Conservation (phyloP, 2,113 vertebrate genomes). For the Ameiurus melas region DNA sequence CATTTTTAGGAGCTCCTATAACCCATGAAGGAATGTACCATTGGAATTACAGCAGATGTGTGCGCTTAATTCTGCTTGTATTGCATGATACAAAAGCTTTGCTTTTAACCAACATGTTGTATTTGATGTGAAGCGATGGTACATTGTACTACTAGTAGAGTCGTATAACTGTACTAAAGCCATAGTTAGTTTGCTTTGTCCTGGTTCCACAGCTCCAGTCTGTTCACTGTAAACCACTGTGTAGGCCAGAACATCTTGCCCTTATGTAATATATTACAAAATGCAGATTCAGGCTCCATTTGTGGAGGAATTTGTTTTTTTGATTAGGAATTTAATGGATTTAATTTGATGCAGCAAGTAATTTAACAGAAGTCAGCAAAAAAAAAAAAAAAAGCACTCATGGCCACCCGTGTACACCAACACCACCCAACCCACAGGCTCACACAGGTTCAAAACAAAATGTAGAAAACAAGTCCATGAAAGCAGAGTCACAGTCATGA, state of each 20-base stretch:
- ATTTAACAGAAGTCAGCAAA: background rate
- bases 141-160: background rate
- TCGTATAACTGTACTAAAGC: background rate
- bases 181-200: background rate
- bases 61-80: background rate
- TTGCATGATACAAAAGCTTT: background rate
- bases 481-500: background rate
- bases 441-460: background rate
- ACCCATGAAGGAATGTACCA: background rate
- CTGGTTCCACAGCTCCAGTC: background rate
- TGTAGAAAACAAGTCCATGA: background rate
- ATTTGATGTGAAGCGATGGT: background rate
- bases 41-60: background rate
- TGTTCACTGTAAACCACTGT: background rate
- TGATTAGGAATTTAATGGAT: background rate
- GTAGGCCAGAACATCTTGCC: background rate
- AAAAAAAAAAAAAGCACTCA: background rate
- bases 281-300: background rate
- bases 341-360: background rate
- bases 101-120: background rate
- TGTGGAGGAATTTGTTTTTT: background rate
- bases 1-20: background rate
- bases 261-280: background rate
- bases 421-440: background rate
- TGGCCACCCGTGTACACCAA: background rate